Evolutionary conservation across 2,113 vertebrate species (phyloP).

Genomic region (Hylia prasina): DNA sequence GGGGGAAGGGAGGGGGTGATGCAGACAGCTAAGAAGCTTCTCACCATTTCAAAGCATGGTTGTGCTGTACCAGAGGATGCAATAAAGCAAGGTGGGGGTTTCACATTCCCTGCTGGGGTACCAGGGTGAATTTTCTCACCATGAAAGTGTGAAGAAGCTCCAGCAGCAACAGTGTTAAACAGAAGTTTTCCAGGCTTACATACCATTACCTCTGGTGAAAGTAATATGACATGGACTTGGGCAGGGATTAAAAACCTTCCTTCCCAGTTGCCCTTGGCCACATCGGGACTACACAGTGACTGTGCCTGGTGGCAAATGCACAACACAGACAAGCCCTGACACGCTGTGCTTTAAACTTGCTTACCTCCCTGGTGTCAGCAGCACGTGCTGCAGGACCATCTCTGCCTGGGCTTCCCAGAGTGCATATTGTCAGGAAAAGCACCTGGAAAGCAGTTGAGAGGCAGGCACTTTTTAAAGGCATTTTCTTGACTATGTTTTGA

Average conservation of each 20-base stretch:
- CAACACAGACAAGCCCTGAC: neutral
- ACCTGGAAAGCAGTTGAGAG: neutral
- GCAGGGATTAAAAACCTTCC: neutral
- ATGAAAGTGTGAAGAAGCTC: neutral
- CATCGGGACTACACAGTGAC: neutral
- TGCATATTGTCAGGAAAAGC: rapidly evolving
- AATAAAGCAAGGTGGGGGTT: neutral
- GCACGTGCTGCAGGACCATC: neutral
- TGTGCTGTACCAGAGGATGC: neutral
- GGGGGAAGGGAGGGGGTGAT: neutral
- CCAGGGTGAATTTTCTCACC: neutral
- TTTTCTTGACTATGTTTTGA: neutral
- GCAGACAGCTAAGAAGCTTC: neutral
- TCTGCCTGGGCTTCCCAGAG: neutral
- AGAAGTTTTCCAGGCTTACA: neutral
- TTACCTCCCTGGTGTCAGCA: neutral
- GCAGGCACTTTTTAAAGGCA: neutral
- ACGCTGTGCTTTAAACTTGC: rapidly evolving
- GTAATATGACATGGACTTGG: neutral
- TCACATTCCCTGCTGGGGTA: neutral
- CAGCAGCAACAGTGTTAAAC: neutral
- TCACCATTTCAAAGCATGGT: neutral
- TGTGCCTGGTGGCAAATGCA: rapidly evolving
- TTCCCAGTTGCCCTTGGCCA: neutral
- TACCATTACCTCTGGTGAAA: neutral